A percentile compares a stretch with the other conserved stretches of the same genome.
phyloP scores from a whole-genome alignment of 2,888 invertebrate genomes.

The Drosophila tripunctata region DNA sequence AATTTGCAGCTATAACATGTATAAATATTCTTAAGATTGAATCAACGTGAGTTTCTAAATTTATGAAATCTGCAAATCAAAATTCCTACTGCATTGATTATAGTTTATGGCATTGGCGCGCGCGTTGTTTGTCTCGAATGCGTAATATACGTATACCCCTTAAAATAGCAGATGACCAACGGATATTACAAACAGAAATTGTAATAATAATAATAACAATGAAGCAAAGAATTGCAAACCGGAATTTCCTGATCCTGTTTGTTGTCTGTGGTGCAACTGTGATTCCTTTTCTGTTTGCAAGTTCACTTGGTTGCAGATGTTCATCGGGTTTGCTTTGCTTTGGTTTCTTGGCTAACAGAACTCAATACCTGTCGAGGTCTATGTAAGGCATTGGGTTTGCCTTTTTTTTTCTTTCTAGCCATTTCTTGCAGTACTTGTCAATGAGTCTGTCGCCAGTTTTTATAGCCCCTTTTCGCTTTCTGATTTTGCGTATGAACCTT shows the following conservation, averaged over 20 bases:
- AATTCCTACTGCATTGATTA: background rate
- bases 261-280: slow-evolving; percentile 69
- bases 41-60: background rate
- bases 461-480: slow-evolving; percentile 48
- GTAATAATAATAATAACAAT: slow-evolving; percentile 6
- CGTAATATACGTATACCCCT: slow-evolving; percentile 32
- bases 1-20: background rate
- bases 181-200: slow-evolving; percentile 42
- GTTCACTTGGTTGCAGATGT: slow-evolving; percentile 56
- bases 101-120: background rate
- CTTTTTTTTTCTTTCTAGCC: background rate
- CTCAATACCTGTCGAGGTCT: slow-evolving; percentile 33
- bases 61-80: background rate
- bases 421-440: background rate
- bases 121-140: background rate
- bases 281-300: slow-evolving; percentile 69
- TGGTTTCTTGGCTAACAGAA: slow-evolving; percentile 38
- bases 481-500: background rate
- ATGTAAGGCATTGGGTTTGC: slow-evolving; percentile 76
- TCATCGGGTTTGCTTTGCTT: slow-evolving; percentile 38
- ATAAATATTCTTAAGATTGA: background rate
- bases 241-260: slow-evolving; percentile 78
- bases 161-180: slow-evolving; percentile 11
- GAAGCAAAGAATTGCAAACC: slow-evolving; percentile 69
- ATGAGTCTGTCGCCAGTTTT: background rate